Percentiles rank a stretch among this genome's conserved stretches.
Evolutionary conservation across 2,888 invertebrate genomes (phyloP).

Genomic region (Andrena praecox): DNA sequence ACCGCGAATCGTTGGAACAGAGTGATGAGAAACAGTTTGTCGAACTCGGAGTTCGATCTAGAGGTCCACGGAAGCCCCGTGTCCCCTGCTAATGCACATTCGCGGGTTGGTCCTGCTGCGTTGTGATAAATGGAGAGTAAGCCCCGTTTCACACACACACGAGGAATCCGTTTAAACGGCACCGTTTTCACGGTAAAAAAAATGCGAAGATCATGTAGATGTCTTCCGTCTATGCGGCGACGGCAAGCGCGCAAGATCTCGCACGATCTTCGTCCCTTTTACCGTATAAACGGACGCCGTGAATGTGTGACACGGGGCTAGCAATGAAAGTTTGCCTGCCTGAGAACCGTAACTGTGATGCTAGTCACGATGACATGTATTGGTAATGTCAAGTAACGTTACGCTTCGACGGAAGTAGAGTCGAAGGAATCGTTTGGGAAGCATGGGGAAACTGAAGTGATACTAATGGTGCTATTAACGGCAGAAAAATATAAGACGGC

Average conservation of each 20-base stretch:
- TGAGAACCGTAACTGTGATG: conserved; percentile 32
- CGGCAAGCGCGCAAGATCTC: too few relatives aligned
- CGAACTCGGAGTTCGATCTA: conserved; percentile 89
- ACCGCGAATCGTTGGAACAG: conserved; percentile 85
- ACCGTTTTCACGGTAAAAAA: too few relatives aligned
- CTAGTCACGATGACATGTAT: conserved; percentile 14
- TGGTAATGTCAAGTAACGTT: not conserved
- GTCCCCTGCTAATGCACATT: conserved; percentile 56
- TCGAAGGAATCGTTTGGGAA: not conserved
- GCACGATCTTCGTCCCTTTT: too few relatives aligned
- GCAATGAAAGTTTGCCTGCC: not conserved
- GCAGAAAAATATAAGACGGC: not conserved
- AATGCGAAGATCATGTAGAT: too few relatives aligned
- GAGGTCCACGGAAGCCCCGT: conserved; percentile 86
- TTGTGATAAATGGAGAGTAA: conserved; percentile 54
- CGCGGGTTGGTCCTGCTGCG: conserved; percentile 68
- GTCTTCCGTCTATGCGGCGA: too few relatives aligned
- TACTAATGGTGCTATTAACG: conserved; percentile 4
- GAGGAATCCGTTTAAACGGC: too few relatives aligned
- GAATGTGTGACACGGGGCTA: too few relatives aligned
- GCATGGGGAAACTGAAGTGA: not conserved
- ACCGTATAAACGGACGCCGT: too few relatives aligned
- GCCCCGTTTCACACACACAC: not conserved
- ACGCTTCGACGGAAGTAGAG: not conserved
- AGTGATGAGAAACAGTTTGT: conserved; percentile 86